These are phyloP conservation scores for Microctonus aethiopoides DNA, from an alignment of 2,888 invertebrate species.

Conservation along the genomic window DNA sequence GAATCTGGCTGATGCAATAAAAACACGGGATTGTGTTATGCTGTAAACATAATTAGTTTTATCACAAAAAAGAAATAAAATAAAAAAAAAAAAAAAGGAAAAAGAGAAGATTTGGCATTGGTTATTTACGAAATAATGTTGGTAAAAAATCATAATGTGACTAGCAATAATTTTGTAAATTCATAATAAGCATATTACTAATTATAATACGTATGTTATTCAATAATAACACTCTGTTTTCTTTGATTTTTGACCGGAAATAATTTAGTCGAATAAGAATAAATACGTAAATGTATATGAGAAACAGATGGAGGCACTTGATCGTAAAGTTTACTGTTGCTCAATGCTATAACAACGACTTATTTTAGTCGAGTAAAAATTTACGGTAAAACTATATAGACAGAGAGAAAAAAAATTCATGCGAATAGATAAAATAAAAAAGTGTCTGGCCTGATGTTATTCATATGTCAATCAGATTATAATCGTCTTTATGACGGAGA, in stretches of 20 bases:
- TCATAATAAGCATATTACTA: background rate
- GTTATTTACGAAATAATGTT: background rate
- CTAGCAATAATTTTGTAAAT: background rate
- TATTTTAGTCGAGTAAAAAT: background rate
- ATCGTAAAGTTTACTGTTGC: constrained; percentile 8
- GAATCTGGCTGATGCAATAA: background rate
- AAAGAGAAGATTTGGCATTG: background rate
- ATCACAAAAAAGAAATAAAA: background rate
- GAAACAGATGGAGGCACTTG: constrained; percentile 24
- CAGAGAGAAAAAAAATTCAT: background rate
- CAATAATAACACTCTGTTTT: background rate
- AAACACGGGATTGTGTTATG: background rate
- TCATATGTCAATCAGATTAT: background rate
- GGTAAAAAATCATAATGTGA: background rate
- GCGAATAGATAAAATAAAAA: background rate
- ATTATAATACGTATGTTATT: background rate
- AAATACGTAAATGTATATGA: constrained; percentile 8
- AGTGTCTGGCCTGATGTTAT: background rate
- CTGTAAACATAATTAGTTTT: background rate
- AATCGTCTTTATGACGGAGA: background rate
- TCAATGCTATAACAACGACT: background rate
- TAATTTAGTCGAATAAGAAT: background rate
- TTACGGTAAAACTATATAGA: background rate
- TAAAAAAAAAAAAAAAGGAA: no score
- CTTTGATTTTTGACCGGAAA: background rate